phyloP scores from a whole-genome alignment of 2,113 vertebrate genomes.

The Dipodomys spectabilis region DNA sequence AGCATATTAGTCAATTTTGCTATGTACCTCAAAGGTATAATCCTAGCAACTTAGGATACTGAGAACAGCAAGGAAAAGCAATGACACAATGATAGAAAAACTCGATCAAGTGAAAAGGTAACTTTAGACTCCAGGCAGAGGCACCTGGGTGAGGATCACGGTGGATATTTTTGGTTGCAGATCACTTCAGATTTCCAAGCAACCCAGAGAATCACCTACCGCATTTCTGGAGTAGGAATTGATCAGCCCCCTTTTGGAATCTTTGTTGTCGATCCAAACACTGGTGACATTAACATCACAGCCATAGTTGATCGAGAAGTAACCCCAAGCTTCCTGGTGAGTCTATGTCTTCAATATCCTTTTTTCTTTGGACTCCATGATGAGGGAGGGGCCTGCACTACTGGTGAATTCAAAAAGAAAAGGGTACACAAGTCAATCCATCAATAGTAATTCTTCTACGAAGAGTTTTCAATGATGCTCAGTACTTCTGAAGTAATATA shows the following conservation, averaged over 20 bases:
- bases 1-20: constrained; percentile 9
- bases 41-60: too few relatives aligned
- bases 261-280: constrained; percentile 87
- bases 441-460: not conserved
- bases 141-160: not conserved
- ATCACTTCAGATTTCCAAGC: constrained; percentile 92
- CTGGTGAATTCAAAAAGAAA: not conserved
- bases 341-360: constrained; percentile 34
- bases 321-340: constrained; percentile 87
- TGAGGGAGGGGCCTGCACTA: not conserved
- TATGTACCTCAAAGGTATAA: too few relatives aligned
- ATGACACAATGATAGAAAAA: not conserved
- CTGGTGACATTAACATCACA: constrained; percentile 90
- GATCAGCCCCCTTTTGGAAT: constrained; percentile 83
- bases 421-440: not conserved
- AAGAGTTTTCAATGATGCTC: not conserved
- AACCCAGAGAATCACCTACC: constrained; percentile 86
- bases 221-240: constrained; percentile 90
- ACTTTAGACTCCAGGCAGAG: not conserved
- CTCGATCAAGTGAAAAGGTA: not conserved
- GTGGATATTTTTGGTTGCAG: constrained; percentile 83
- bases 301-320: constrained; percentile 92
- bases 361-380: not conserved
- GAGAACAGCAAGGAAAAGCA: too few relatives aligned
- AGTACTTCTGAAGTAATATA: not conserved